Evolutionary conservation across 1,140 invertebrate genomes (phyloP).

Genomic region (Conus ventricosus): DNA sequence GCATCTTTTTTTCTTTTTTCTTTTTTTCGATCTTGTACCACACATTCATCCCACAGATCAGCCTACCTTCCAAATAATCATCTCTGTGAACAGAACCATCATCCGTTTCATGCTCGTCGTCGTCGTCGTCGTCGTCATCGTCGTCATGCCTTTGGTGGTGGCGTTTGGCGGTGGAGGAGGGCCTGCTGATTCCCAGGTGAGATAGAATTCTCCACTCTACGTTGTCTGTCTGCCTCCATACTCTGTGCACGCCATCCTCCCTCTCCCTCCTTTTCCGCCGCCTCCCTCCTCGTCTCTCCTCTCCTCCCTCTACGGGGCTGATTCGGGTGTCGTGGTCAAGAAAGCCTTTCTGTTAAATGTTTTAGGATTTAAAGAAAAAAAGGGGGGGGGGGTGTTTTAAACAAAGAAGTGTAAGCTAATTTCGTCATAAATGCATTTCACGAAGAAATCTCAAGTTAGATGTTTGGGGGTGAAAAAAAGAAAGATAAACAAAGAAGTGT

Average conservation of each 20-base stretch:
- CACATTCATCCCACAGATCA: no score
- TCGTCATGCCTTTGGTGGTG: not conserved
- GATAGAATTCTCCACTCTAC: not conserved
- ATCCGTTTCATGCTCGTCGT: not conserved
- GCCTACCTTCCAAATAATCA: conserved; percentile 39
- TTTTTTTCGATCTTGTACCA: no score
- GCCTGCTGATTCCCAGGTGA: not conserved
- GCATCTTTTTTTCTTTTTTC: no score
- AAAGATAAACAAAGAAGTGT: not conserved
- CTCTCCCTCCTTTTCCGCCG: conserved; percentile 42
- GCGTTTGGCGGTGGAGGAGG: not conserved
- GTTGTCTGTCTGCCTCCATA: conserved; percentile 52
- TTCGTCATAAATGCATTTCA: no score
- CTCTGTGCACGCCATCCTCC: conserved; percentile 45
- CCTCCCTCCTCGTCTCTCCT: not conserved
- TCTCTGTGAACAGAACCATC: not conserved
- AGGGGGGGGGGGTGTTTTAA: not conserved
- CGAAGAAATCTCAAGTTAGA: no score
- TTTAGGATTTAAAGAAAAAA: not conserved
- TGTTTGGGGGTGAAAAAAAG: no score
- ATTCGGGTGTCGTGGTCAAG: conserved; percentile 59
- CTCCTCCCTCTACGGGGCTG: conserved; percentile 46
- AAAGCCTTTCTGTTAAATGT: conserved; percentile 54
- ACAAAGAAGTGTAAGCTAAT: no score
- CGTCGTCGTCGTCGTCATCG: conserved; percentile 3